Conservation (phyloP, 2,113 vertebrate genomes). For the Rhinoderma darwinii region DNA sequence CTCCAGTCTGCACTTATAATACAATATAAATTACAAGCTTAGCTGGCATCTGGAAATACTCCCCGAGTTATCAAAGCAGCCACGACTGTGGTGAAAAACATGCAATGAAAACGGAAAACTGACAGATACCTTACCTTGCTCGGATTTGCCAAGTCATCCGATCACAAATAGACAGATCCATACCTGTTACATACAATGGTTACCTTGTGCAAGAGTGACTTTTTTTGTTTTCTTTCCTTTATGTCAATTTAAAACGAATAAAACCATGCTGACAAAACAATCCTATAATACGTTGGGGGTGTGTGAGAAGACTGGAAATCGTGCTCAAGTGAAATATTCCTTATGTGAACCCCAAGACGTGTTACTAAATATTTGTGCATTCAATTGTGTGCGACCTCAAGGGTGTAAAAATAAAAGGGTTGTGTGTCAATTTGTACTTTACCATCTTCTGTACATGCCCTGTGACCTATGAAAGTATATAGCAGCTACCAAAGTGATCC, state of each 20-base stretch:
- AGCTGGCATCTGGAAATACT: background rate
- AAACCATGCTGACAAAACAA: background rate
- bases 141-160: background rate
- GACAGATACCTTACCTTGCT: background rate
- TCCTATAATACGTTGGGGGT: background rate
- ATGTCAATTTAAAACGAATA: background rate
- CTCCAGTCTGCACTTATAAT: background rate
- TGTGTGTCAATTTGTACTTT: background rate
- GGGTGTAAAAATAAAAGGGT: background rate
- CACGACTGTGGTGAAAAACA: background rate
- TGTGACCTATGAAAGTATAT: background rate
- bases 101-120: background rate
- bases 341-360: background rate
- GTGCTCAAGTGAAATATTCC: background rate
- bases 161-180: background rate
- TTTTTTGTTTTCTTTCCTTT: no score
- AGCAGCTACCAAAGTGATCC: background rate
- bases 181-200: rapidly evolving
- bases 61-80: background rate
- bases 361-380: background rate
- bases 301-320: background rate
- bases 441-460: background rate
- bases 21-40: background rate
- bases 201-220: background rate
- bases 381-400: background rate